Percentiles rank a stretch among this genome's conserved stretches.
Conservation (phyloP, 2,113 vertebrate genomes). For the Mastomys natalensis region DNA sequence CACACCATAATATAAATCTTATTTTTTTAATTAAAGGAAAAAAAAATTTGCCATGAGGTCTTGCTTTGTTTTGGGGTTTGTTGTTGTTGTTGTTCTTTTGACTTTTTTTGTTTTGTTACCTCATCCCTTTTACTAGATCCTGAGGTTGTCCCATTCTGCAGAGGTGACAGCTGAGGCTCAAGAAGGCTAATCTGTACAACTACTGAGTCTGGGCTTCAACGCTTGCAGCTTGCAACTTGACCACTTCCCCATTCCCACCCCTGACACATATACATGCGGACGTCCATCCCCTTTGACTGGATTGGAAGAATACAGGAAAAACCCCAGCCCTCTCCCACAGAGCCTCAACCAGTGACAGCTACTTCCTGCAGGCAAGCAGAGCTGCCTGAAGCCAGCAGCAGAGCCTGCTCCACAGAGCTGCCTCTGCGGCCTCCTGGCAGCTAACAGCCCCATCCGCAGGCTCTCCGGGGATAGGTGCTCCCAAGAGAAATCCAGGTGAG, state of each 20-base stretch:
- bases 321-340: conserved; percentile 71
- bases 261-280: conserved; percentile 2
- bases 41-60: not conserved
- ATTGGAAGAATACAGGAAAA: conserved; percentile 74
- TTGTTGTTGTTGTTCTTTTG: no score
- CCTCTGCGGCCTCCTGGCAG: not conserved
- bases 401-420: not conserved
- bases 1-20: not conserved
- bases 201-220: not conserved
- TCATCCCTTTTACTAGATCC: not conserved
- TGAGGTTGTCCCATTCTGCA: not conserved
- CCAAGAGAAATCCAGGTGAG: conserved; percentile 61
- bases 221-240: conserved; percentile 30
- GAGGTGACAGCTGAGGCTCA: conserved; percentile 19
- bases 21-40: not conserved
- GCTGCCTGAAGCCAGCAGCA: conserved; percentile 21
- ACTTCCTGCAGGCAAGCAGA: conserved; percentile 82
- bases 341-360: conserved; percentile 74
- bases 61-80: not conserved
- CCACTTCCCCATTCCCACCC: conserved; percentile 11
- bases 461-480: conserved; percentile 12
- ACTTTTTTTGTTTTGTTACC: not conserved
- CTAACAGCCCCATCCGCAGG: not conserved
- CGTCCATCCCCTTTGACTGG: conserved; percentile 62
- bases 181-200: not conserved